Conservation (phyloP, 2,888 invertebrate species). For the Dicycla oo region DNA sequence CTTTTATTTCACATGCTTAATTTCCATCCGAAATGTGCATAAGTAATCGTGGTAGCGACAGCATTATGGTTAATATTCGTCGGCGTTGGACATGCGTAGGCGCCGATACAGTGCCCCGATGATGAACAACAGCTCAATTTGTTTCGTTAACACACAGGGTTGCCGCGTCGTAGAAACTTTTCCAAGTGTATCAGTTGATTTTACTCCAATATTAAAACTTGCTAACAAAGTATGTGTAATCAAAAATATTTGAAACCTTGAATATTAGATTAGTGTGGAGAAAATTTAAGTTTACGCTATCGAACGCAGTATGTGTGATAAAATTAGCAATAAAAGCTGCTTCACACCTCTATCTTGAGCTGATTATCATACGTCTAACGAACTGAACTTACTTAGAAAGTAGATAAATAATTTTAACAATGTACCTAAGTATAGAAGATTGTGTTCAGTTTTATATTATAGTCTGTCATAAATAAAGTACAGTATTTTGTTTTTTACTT, state of each 20-base stretch:
- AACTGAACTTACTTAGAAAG: neutral
- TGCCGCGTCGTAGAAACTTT: slow-evolving; percentile 50
- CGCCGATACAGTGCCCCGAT: slow-evolving; percentile 64
- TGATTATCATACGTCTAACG: neutral
- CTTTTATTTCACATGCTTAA: slow-evolving; percentile 45
- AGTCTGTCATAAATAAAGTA: neutral
- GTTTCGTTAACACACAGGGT: slow-evolving; percentile 72
- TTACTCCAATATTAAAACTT: neutral
- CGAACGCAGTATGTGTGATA: neutral
- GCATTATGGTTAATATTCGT: slow-evolving; percentile 57
- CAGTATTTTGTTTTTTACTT: neutral
- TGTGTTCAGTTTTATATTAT: neutral
- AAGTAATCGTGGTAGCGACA: slow-evolving; percentile 67
- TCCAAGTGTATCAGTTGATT: neutral
- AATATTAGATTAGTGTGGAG: too few relatives aligned
- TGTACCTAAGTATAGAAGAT: neutral
- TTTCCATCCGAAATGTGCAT: slow-evolving; percentile 51
- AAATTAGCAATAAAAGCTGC: neutral
- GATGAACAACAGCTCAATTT: slow-evolving; percentile 82
- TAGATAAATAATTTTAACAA: neutral
- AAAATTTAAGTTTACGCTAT: neutral
- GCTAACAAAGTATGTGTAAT: neutral
- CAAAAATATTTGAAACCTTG: too few relatives aligned
- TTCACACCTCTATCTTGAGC: neutral
- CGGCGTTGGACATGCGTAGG: slow-evolving; percentile 71